Conservation (phyloP, 2,113 vertebrate species). For the Chamaetylas fuelleborni region DNA sequence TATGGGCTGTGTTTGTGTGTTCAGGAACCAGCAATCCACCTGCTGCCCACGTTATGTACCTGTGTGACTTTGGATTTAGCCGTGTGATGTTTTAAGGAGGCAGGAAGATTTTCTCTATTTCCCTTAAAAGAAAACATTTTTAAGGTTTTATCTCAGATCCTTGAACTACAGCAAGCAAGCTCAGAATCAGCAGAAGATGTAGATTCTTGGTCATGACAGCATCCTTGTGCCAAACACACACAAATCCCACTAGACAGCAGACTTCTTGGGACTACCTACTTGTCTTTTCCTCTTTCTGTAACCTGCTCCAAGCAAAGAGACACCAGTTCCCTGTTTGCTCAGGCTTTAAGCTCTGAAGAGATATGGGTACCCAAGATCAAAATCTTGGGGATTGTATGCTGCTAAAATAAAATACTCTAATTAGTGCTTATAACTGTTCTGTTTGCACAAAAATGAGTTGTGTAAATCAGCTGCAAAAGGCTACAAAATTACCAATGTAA, state of each 20-base stretch:
- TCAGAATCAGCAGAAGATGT: neutral
- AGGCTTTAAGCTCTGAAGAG: neutral
- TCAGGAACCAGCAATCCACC: neutral
- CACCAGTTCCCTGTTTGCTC: neutral
- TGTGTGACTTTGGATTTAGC: neutral
- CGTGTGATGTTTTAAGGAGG: neutral
- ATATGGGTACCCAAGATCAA: neutral
- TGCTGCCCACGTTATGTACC: neutral
- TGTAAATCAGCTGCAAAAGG: slow-evolving; percentile 20
- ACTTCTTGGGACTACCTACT: neutral
- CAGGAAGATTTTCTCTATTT: neutral
- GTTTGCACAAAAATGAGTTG: slow-evolving; percentile 16
- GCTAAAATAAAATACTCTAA: slow-evolving; percentile 29
- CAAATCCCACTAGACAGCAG: neutral
- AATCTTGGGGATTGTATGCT: neutral
- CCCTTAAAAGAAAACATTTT: neutral
- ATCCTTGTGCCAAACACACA: neutral
- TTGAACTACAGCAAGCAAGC: neutral
- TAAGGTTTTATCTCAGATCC: neutral
- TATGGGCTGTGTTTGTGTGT: neutral
- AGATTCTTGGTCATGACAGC: neutral
- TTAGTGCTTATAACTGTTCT: neutral
- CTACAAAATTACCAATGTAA: neutral
- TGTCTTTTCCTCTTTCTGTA: neutral
- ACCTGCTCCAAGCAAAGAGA: neutral